Evolutionary conservation across 2,888 invertebrate genomes (phyloP).

Genomic region (Lapara coniferarum): DNA sequence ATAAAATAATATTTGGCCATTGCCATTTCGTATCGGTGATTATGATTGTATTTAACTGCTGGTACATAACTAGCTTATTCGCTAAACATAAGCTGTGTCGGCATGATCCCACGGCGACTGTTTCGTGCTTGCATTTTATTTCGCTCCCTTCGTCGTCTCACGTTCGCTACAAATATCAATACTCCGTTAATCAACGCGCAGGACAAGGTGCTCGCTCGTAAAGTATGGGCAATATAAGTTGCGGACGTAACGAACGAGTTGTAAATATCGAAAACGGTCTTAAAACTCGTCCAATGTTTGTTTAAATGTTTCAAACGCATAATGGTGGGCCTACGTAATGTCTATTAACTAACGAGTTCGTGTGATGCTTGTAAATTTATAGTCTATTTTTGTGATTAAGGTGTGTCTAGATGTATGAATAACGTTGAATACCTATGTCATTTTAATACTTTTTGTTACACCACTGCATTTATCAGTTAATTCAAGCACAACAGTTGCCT

Average conservation of each 20-base stretch:
- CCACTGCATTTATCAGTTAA: too few species aligned
- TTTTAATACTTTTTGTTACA: too few species aligned
- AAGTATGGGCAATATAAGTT: slow-evolving; percentile 39
- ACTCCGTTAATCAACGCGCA: slow-evolving; percentile 12
- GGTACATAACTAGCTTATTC: background rate
- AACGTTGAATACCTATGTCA: too few species aligned
- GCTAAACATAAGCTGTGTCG: background rate
- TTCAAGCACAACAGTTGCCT: too few species aligned
- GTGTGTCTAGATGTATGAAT: too few species aligned
- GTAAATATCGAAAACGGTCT: slow-evolving; percentile 39
- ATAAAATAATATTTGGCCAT: too few species aligned
- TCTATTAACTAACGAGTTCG: slow-evolving; percentile 32
- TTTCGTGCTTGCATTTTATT: background rate
- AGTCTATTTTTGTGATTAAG: background rate
- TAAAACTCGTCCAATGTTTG: slow-evolving; percentile 45
- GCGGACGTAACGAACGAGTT: slow-evolving; percentile 33
- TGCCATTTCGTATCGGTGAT: too few species aligned
- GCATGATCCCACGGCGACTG: background rate
- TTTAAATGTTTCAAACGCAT: slow-evolving; percentile 41
- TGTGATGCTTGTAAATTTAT: background rate
- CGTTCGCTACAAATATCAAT: slow-evolving; percentile 18
- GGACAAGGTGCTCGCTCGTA: slow-evolving; percentile 25
- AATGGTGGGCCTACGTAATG: slow-evolving; percentile 37
- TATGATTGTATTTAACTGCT: too few species aligned
- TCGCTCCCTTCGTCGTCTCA: background rate